phyloP scores from a whole-genome alignment of 2,888 invertebrate genomes.

The Sisyra nigra region DNA sequence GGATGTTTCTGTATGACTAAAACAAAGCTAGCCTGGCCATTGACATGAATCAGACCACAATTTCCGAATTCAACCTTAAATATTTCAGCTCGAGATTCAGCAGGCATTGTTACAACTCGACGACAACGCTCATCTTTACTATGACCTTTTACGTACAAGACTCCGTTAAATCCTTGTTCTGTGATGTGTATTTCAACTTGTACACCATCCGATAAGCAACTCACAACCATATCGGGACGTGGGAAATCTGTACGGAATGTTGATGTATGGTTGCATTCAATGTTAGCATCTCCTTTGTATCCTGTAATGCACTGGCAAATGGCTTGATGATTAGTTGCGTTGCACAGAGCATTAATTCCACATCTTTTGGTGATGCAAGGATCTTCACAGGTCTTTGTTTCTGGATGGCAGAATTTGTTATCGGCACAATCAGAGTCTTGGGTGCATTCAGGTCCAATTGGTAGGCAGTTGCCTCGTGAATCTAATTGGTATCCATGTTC shows the following conservation, averaged over 20 bases:
- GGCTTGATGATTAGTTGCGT: constrained; percentile 58
- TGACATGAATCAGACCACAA: constrained; percentile 80
- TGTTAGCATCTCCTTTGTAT: constrained; percentile 59
- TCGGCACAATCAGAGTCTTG: constrained; percentile 61
- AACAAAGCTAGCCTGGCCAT: constrained; percentile 84
- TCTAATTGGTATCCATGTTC: constrained; percentile 50
- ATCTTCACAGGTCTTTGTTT: constrained; percentile 57
- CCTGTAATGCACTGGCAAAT: constrained; percentile 63
- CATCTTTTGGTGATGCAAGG: constrained; percentile 63
- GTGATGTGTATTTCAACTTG: constrained; percentile 65
- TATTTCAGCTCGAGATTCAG: constrained; percentile 51
- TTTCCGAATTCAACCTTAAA: constrained; percentile 83
- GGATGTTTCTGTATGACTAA: constrained; percentile 94
- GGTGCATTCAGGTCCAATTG: constrained; percentile 42
- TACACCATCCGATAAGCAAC: constrained; percentile 82
- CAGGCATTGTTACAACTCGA: constrained; percentile 58
- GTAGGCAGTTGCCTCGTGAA: constrained; percentile 40
- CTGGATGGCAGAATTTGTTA: constrained; percentile 52
- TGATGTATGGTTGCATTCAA: constrained; percentile 42
- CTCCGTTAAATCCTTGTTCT: constrained; percentile 70
- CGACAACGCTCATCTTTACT: constrained; percentile 86
- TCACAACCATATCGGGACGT: constrained; percentile 70
- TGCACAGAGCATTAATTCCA: constrained; percentile 61
- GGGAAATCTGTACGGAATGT: constrained; percentile 66
- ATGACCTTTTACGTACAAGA: constrained; percentile 85